A percentile compares a stretch with the other conserved stretches of the same genome.
Evolutionary conservation across 2,113 vertebrate genomes (phyloP).

Genomic region (Corydoras maculifer): DNA sequence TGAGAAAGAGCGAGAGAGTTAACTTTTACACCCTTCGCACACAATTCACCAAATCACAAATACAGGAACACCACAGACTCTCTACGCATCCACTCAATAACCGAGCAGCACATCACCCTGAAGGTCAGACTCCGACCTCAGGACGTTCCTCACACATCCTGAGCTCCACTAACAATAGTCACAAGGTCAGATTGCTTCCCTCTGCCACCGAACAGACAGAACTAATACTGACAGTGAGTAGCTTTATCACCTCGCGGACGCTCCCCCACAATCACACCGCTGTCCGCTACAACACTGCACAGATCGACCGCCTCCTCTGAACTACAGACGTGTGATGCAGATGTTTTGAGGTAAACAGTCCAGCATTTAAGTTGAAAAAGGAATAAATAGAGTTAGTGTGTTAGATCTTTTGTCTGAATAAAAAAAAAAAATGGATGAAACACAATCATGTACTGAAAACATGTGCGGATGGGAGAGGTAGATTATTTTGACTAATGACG

Average conservation of each 20-base stretch:
- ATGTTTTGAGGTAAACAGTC: slow-evolving; percentile 57
- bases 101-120: not conserved
- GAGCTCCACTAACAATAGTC: too few relatives aligned
- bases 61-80: not conserved
- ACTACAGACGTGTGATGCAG: slow-evolving; percentile 34
- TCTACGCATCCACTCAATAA: not conserved
- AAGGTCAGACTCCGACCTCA: not conserved
- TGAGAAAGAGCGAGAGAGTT: not conserved
- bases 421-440: slow-evolving; percentile 43
- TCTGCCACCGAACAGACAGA: slow-evolving; percentile 1
- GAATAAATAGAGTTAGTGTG: slow-evolving; percentile 46
- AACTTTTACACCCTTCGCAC: not conserved
- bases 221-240: slow-evolving; percentile 6
- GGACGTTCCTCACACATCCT: too few relatives aligned
- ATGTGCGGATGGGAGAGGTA: slow-evolving; percentile 66
- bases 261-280: not conserved
- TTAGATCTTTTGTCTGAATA: slow-evolving; percentile 36
- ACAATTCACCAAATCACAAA: not conserved
- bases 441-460: slow-evolving; percentile 46
- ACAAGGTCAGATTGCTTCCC: not conserved
- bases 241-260: not conserved
- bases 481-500: slow-evolving; percentile 63
- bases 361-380: slow-evolving; percentile 56
- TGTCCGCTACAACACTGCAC: not conserved
- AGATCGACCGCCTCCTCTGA: not conserved